Evolutionary conservation across 2,888 invertebrate genomes (phyloP).

Genomic region (Malachius bipustulatus): DNA sequence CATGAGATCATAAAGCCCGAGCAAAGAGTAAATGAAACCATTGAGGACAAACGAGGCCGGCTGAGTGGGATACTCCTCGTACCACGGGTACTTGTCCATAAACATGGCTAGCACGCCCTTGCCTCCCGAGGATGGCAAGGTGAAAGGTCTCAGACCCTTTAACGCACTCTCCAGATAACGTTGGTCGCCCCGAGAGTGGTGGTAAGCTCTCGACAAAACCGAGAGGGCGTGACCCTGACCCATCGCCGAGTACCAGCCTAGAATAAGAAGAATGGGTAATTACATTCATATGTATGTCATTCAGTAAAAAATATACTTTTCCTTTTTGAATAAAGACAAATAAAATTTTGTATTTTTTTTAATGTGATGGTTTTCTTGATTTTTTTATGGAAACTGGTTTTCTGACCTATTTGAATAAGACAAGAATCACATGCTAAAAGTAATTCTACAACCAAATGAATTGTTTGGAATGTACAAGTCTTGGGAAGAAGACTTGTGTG

Average conservation of each 20-base stretch:
- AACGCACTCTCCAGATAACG: slow-evolving; percentile 72
- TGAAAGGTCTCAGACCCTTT: slow-evolving; percentile 68
- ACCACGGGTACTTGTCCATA: slow-evolving; percentile 83
- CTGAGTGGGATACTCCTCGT: slow-evolving; percentile 95
- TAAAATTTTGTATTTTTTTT: too few relatives aligned
- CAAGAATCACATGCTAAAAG: too few relatives aligned
- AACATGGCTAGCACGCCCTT: slow-evolving; percentile 81
- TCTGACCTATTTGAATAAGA: too few relatives aligned
- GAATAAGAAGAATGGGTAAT: too few relatives aligned
- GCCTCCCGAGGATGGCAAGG: slow-evolving; percentile 57
- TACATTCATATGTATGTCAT: too few relatives aligned
- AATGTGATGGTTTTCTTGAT: too few relatives aligned
- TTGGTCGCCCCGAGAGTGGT: slow-evolving; percentile 62
- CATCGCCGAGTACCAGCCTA: slow-evolving; percentile 83
- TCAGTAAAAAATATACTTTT: too few relatives aligned
- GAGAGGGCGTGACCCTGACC: slow-evolving; percentile 97
- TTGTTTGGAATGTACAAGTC: too few relatives aligned
- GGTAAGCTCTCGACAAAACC: slow-evolving; percentile 81
- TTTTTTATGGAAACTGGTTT: too few relatives aligned
- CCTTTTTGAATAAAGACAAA: too few relatives aligned
- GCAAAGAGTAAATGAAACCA: slow-evolving; percentile 94
- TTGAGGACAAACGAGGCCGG: slow-evolving; percentile 93
- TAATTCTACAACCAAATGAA: too few relatives aligned
- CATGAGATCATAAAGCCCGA: slow-evolving; percentile 93
- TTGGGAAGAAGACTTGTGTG: too few relatives aligned